Conservation (phyloP, 2,113 vertebrate species). For the Dunckerocampus dactyliophorus region DNA sequence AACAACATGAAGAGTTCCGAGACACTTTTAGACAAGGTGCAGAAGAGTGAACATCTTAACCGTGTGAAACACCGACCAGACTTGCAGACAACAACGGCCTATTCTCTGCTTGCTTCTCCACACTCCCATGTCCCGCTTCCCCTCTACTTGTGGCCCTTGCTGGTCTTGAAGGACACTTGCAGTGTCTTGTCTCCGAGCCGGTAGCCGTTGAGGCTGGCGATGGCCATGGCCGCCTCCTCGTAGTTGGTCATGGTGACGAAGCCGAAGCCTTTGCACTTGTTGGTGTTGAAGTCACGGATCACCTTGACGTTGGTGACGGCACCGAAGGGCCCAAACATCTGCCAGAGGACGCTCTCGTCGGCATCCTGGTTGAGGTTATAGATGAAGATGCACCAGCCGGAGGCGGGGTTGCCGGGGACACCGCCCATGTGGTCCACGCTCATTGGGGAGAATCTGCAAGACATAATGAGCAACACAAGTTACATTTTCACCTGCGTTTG, state of each 20-base stretch:
- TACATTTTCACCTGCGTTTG: neutral
- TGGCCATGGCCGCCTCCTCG: slow-evolving; percentile 99
- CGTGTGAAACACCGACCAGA: no score
- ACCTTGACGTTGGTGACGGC: slow-evolving; percentile 99
- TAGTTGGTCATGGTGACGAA: slow-evolving; percentile 99
- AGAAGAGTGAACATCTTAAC: slow-evolving; percentile 77
- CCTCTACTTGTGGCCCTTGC: slow-evolving; percentile 96
- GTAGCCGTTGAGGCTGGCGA: slow-evolving; percentile 97
- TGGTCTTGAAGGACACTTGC: slow-evolving; percentile 99
- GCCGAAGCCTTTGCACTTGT: slow-evolving; percentile 99
- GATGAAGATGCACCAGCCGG: slow-evolving; percentile 99
- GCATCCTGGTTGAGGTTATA: slow-evolving; percentile 98
- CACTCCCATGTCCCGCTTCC: slow-evolving; percentile 29
- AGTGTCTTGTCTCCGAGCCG: slow-evolving; percentile 98
- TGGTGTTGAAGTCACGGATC: slow-evolving; percentile 99
- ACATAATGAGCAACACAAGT: neutral
- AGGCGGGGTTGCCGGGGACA: slow-evolving; percentile 84
- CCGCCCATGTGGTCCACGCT: slow-evolving; percentile 96
- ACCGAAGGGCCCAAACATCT: slow-evolving; percentile 98
- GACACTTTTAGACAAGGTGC: slow-evolving; percentile 82
- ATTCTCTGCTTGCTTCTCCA: slow-evolving; percentile 25
- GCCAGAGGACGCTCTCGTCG: slow-evolving; percentile 98
- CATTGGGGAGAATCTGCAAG: slow-evolving; percentile 94
- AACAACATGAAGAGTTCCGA: slow-evolving; percentile 67
- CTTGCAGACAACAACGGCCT: no score